Evolutionary conservation across 2,113 vertebrate species (phyloP).

Genomic region (Nyctibius bracteatus): DNA sequence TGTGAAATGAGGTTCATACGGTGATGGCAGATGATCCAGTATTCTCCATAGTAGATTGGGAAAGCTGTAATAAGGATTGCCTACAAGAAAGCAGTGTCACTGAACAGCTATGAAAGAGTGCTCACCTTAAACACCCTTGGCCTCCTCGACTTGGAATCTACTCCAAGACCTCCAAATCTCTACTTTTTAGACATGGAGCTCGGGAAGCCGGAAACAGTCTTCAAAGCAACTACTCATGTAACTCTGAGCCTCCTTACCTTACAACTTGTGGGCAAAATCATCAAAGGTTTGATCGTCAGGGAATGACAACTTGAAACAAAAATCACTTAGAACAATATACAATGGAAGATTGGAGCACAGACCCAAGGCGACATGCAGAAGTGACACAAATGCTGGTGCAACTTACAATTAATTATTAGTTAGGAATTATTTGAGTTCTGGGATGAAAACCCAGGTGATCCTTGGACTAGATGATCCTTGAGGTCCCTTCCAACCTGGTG

Average conservation of each 20-base stretch:
- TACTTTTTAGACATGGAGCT: background rate
- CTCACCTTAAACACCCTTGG: background rate
- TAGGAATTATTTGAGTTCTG: background rate
- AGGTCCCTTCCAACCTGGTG: no score
- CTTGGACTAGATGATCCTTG: no score
- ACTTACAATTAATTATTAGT: background rate
- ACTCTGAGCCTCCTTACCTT: background rate
- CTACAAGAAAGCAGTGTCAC: background rate
- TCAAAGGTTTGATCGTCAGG: background rate
- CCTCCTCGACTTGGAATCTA: background rate
- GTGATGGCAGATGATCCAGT: background rate
- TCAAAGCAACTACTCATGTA: background rate
- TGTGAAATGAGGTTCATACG: background rate
- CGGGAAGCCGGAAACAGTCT: background rate
- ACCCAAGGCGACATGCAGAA: background rate
- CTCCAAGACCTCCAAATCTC: background rate
- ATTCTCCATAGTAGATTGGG: background rate
- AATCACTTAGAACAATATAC: background rate
- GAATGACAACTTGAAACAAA: background rate
- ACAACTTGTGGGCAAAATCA: background rate
- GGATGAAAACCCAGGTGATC: no score
- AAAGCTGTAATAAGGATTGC: background rate
- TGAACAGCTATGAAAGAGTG: background rate
- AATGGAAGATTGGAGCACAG: rapidly evolving
- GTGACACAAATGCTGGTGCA: background rate